A percentile compares a stretch with the other conserved stretches of the same genome.
Evolutionary conservation across 2,797 vertebrate species (phyloP).

Genomic region (Falco concolor): DNA sequence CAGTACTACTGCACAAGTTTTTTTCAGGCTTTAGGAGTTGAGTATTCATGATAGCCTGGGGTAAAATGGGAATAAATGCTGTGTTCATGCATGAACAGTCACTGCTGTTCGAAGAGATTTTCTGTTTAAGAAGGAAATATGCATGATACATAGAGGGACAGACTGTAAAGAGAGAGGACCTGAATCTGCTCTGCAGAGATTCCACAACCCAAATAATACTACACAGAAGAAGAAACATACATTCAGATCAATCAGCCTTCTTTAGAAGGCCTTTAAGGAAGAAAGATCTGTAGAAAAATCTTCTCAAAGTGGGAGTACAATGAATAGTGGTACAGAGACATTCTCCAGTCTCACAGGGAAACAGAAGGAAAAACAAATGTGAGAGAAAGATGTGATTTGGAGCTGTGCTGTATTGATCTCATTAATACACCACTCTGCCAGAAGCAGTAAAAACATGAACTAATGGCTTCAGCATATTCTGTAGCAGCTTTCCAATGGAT

Average conservation of each 20-base stretch:
- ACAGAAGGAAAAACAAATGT: not conserved
- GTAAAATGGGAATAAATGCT: not conserved
- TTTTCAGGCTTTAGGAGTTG: not conserved
- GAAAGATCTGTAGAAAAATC: not conserved
- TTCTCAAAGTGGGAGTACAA: not conserved
- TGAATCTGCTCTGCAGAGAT: not conserved
- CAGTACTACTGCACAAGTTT: not conserved
- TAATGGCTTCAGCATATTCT: not conserved
- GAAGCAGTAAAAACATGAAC: not conserved
- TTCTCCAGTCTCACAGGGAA: not conserved
- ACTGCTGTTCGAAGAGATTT: not conserved
- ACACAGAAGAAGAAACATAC: not conserved
- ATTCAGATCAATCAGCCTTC: not conserved
- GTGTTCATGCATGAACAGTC: not conserved
- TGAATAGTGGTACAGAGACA: not conserved
- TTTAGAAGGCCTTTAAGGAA: not conserved
- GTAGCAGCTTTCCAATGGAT: not conserved
- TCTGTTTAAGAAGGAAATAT: not conserved
- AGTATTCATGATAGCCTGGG: not conserved
- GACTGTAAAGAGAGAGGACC: not conserved
- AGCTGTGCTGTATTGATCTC: not conserved
- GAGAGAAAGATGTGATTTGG: not conserved
- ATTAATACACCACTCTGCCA: not conserved
- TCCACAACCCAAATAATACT: not conserved
- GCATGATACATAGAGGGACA: not conserved